Evolutionary conservation across 2,888 invertebrate species (phyloP).

Genomic region (Daptonema setosum): DNA sequence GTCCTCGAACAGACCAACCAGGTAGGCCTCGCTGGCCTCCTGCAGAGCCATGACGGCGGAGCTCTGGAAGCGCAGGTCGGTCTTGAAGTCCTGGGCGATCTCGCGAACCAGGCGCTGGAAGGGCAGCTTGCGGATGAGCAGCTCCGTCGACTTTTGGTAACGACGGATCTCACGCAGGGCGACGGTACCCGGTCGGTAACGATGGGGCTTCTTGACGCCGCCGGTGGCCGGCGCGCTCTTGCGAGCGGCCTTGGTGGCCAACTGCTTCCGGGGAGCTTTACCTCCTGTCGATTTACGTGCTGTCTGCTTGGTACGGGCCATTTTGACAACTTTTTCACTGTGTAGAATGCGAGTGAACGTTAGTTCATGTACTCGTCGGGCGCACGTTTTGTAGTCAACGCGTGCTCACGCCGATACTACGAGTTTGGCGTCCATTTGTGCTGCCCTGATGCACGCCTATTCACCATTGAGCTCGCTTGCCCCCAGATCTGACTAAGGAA

Average conservation of each 20-base stretch:
- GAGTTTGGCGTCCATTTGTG: no score
- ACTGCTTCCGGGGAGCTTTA: not conserved
- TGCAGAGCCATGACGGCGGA: conserved; percentile 67
- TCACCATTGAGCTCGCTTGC: no score
- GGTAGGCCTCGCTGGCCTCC: conserved; percentile 47
- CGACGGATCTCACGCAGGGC: conserved; percentile 87
- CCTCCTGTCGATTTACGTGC: conserved; percentile 65
- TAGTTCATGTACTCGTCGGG: no score
- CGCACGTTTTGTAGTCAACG: no score
- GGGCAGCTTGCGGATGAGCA: not conserved
- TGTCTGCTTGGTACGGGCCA: conserved; percentile 94
- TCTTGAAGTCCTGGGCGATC: conserved; percentile 91
- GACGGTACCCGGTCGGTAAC: conserved; percentile 83
- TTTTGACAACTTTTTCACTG: no score
- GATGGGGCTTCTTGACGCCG: conserved; percentile 85
- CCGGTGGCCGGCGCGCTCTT: conserved; percentile 82
- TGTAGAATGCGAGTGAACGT: no score
- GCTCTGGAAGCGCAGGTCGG: conserved; percentile 42
- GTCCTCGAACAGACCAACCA: conserved; percentile 69
- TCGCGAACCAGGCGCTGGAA: conserved; percentile 52
- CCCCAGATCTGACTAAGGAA: no score
- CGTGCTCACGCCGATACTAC: no score
- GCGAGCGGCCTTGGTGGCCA: conserved; percentile 36
- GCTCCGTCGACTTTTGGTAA: conserved; percentile 78
- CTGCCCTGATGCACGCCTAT: no score